phyloP scores from a whole-genome alignment of 2,113 vertebrate species.

The Nibea coibor region DNA sequence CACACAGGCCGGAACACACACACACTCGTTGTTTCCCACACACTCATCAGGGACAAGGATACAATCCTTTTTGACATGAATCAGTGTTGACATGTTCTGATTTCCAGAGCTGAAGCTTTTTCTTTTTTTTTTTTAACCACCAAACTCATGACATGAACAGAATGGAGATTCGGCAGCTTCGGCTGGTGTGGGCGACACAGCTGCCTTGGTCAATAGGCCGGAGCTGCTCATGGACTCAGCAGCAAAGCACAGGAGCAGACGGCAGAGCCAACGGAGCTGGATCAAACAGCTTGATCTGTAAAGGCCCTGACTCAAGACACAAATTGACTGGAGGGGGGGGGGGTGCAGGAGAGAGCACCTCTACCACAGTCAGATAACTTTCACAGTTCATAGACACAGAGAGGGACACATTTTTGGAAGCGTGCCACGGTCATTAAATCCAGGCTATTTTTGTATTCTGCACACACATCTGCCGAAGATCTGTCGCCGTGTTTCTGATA shows the following conservation, averaged over 20 bases:
- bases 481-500: conserved; percentile 60
- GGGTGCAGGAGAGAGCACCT: conserved; percentile 43
- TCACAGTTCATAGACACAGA: conserved; percentile 70
- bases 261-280: conserved; percentile 41
- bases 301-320: conserved; percentile 70
- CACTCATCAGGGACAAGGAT: conserved; percentile 51
- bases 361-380: conserved; percentile 64
- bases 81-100: conserved; percentile 72
- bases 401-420: conserved; percentile 65
- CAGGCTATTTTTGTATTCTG: conserved; percentile 59
- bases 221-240: conserved; percentile 56
- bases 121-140: not conserved
- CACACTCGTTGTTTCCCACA: conserved; percentile 17
- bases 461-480: conserved; percentile 55
- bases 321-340: conserved; percentile 64
- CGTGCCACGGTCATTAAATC: conserved; percentile 71
- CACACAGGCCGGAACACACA: conserved; percentile 26
- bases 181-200: conserved; percentile 41
- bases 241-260: conserved; percentile 48
- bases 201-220: conserved; percentile 73
- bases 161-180: conserved; percentile 51
- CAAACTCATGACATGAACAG: conserved; percentile 50
- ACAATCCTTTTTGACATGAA: conserved; percentile 64
- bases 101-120: conserved; percentile 55
- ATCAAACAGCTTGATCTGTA: conserved; percentile 76